Evolutionary conservation across 2,797 vertebrate species (phyloP).

Genomic region (Tarsius wallacei): DNA sequence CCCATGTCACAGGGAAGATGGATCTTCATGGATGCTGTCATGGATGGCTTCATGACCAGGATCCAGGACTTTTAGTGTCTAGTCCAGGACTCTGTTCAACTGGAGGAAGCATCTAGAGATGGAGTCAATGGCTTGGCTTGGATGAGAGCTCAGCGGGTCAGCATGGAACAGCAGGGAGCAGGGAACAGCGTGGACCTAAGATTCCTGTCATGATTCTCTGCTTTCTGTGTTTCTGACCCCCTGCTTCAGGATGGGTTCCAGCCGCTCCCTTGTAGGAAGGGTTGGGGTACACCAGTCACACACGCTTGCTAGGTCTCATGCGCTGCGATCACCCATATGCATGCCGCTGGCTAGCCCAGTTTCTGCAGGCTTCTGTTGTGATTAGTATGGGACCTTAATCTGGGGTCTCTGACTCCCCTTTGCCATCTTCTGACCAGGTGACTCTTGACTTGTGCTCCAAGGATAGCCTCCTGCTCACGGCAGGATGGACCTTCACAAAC

Average conservation of each 20-base stretch:
- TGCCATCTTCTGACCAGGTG: background rate
- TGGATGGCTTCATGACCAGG: background rate
- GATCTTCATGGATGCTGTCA: too few relatives aligned
- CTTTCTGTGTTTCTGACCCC: background rate
- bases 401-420: background rate
- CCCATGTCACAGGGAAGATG: background rate
- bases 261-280: background rate
- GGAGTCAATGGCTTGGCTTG: background rate
- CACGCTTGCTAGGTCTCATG: background rate
- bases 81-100: background rate
- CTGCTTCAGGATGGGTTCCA: background rate
- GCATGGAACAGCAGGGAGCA: background rate
- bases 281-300: background rate
- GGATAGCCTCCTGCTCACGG: background rate
- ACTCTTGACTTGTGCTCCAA: background rate
- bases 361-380: background rate
- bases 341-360: background rate
- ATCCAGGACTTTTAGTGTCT: background rate
- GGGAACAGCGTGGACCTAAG: background rate
- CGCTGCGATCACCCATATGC: background rate
- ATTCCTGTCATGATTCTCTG: background rate
- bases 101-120: background rate
- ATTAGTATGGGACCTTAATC: background rate
- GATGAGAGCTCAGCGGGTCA: background rate
- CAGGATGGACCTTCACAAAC: background rate